Conservation (phyloP, 2,797 vertebrate genomes). For the Otolemur crassicaudatus region DNA sequence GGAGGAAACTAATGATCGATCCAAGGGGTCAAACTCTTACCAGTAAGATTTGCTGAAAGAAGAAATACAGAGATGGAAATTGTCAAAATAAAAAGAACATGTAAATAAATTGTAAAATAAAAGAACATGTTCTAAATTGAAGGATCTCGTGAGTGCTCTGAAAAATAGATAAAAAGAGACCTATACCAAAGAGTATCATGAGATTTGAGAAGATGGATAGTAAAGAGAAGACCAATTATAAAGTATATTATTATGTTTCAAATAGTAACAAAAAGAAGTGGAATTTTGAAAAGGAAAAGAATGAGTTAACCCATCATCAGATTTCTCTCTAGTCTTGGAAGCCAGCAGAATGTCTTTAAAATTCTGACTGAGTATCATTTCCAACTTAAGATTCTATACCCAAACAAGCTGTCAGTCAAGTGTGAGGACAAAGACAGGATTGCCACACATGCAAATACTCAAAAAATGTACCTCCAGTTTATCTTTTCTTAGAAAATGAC, state of each 20-base stretch:
- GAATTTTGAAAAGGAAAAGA: background rate
- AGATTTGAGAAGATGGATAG: background rate
- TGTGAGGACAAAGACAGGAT: background rate
- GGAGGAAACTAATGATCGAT: background rate
- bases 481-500: background rate
- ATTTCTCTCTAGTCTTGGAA: background rate
- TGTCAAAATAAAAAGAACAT: background rate
- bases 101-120: too few relatives aligned
- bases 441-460: accelerated
- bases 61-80: background rate
- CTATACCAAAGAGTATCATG: background rate
- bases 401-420: background rate
- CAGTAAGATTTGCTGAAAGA: background rate
- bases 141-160: background rate
- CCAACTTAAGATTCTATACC: background rate
- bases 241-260: too few relatives aligned
- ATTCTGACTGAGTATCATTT: background rate
- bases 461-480: accelerated
- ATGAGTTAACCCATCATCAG: too few relatives aligned
- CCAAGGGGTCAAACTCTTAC: background rate
- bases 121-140: background rate
- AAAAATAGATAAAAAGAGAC: background rate
- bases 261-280: too few relatives aligned
- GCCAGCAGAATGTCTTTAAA: background rate
- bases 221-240: too few relatives aligned